phyloP scores from a whole-genome alignment of 2,113 vertebrate species.

The Dasypus novemcinctus region DNA sequence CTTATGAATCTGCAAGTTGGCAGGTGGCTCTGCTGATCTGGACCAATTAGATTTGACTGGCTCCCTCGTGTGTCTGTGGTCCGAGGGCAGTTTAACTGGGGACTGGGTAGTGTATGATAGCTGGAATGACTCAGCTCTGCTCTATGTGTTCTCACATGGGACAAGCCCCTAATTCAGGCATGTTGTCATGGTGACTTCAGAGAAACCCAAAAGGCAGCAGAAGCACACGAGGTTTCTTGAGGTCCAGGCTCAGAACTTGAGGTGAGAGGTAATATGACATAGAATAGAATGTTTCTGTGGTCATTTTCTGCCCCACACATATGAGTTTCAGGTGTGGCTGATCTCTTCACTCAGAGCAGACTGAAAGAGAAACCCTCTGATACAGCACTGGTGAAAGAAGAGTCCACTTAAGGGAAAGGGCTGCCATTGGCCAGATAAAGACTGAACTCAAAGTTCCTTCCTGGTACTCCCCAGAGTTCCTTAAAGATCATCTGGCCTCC shows the following conservation, averaged over 20 bases:
- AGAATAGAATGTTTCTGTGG: not conserved
- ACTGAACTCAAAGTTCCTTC: conserved; percentile 24
- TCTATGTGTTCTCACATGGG: not conserved
- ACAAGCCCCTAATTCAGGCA: not conserved
- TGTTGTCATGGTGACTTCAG: not conserved
- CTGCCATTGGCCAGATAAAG: not conserved
- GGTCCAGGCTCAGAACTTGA: not conserved
- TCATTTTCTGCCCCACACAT: not conserved
- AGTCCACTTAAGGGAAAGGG: not conserved
- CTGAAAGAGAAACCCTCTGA: conserved; percentile 30
- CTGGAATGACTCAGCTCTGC: not conserved
- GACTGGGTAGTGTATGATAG: not conserved
- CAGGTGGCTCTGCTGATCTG: not conserved
- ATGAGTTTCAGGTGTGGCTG: not conserved
- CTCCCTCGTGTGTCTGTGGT: not conserved
- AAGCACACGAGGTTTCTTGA: not conserved
- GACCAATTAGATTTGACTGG: not conserved
- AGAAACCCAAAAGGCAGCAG: not conserved
- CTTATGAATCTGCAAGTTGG: not conserved
- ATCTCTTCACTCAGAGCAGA: not conserved
- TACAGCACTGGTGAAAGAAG: not conserved
- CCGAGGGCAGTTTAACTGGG: not conserved
- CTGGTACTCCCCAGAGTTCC: conserved; percentile 28
- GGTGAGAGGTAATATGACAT: not conserved
- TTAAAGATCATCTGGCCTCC: not conserved